Evolutionary conservation across 2,888 invertebrate species (phyloP).

Genomic region (Apodemia zela): DNA sequence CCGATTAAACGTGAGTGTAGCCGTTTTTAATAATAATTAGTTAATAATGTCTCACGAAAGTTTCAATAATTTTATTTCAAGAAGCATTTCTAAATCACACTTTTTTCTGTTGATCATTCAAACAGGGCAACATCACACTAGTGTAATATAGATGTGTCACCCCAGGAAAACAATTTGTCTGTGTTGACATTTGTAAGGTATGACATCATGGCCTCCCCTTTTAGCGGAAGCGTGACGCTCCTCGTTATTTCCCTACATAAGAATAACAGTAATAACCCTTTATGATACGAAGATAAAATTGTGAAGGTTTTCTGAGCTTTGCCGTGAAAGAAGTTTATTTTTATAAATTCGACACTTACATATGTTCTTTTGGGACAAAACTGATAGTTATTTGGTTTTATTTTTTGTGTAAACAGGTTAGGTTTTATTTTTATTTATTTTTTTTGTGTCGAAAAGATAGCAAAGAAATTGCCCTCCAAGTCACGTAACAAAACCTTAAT

Average conservation of each 20-base stretch:
- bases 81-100: background rate
- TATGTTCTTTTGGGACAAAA: background rate
- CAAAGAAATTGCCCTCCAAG: no score
- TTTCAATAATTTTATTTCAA: no score
- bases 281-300: conserved; percentile 13
- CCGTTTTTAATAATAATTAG: no score
- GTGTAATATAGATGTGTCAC: conserved; percentile 8
- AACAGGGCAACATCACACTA: background rate
- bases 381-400: background rate
- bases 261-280: conserved; percentile 35
- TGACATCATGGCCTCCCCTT: conserved; percentile 13
- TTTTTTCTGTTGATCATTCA: background rate
- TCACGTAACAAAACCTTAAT: no score
- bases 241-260: conserved; percentile 33
- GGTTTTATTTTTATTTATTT: no score
- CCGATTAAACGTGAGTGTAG: no score
- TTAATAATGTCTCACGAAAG: no score
- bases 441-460: no score
- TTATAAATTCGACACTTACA: conserved; percentile 8
- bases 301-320: conserved; percentile 3
- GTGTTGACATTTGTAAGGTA: conserved; percentile 12
- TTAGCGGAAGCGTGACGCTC: conserved; percentile 19
- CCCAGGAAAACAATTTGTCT: conserved; percentile 14
- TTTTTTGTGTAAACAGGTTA: background rate
- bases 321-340: background rate